Conservation (phyloP, 1,140 invertebrate genomes). For the Aleiodes sp. region DNA sequence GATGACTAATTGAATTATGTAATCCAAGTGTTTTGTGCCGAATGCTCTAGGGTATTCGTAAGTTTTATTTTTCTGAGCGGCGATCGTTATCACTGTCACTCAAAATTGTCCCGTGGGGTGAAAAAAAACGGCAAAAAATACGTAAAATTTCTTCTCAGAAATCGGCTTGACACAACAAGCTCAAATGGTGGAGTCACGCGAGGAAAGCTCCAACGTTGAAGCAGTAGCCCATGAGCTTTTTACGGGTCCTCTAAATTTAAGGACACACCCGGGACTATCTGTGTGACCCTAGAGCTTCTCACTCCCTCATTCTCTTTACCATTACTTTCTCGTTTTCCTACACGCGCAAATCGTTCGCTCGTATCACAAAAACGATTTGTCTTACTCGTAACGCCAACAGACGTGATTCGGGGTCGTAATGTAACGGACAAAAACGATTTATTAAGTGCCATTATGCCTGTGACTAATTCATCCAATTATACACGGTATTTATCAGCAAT, state of each 20-base stretch:
- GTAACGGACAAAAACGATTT: slow-evolving; percentile 20
- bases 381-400: slow-evolving; percentile 29
- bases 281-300: slow-evolving; percentile 18
- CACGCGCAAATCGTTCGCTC: slow-evolving; percentile 32
- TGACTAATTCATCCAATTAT: neutral
- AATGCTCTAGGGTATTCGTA: neutral
- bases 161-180: neutral
- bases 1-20: slow-evolving; percentile 34
- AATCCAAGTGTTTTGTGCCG: slow-evolving; percentile 23
- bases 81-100: slow-evolving; percentile 27
- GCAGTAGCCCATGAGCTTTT: slow-evolving; percentile 24
- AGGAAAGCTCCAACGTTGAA: slow-evolving; percentile 18
- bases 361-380: slow-evolving; percentile 38
- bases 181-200: slow-evolving; percentile 10
- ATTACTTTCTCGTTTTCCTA: neutral
- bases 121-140: neutral
- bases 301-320: neutral
- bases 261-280: slow-evolving; percentile 42
- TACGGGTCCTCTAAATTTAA: slow-evolving; percentile 38
- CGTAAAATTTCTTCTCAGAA: neutral
- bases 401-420: slow-evolving; percentile 22
- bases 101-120: slow-evolving; percentile 29
- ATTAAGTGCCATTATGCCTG: neutral
- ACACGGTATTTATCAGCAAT: neutral
- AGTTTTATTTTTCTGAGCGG: neutral